Evolutionary conservation across 2,797 vertebrate genomes (phyloP), one percentile per base, ranked within the genome.

Genomic region (Dicrostonyx torquatus): DNA sequence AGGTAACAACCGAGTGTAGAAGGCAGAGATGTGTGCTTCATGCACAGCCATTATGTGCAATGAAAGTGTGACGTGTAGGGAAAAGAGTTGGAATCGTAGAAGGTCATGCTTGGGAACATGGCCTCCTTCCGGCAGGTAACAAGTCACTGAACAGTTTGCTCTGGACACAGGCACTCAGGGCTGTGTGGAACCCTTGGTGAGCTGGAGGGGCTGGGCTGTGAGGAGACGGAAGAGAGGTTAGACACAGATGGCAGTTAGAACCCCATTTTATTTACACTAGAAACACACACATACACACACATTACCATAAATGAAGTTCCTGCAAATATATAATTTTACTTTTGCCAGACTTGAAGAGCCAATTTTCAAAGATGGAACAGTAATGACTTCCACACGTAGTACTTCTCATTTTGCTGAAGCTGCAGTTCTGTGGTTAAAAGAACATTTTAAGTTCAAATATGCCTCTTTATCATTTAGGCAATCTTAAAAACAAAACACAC

Each of bases 391-490:
- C 11, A 62, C 9, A 48, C 37, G 13, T 6, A 4, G 45, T 15
- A 68, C 24, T 75, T 96, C 62, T 62, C 43, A 22, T n/a, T 88
- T 89, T 87, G 77, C 34, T 77, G 45, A 12, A 87, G 68, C 91
- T 60, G 66, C 10, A 87, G 70, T 92, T 80, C 82, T 93, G 50
- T 31, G 40, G 18, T 26, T 94, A 91, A 87, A 68, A 93, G 55
- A 68, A 76, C 48, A 75, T 72, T 89, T 91, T 83, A 83, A 48
- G 55, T 96, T 94, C n/a, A 93, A 66, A 66, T 78, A 75, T n/a
- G 18, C 34, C 93, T 84, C 48, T 62, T 78, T 68, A 26, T 55
- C 64, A 93, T 87, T 78, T 92, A 85, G 60, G 83, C 34, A 75
- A 11, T 76, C 43, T 58, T 77, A 73, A 75, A 91, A 64, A 45